Conservation (phyloP, 2,797 vertebrate genomes). For the Schizothorax lantsangensis region DNA sequence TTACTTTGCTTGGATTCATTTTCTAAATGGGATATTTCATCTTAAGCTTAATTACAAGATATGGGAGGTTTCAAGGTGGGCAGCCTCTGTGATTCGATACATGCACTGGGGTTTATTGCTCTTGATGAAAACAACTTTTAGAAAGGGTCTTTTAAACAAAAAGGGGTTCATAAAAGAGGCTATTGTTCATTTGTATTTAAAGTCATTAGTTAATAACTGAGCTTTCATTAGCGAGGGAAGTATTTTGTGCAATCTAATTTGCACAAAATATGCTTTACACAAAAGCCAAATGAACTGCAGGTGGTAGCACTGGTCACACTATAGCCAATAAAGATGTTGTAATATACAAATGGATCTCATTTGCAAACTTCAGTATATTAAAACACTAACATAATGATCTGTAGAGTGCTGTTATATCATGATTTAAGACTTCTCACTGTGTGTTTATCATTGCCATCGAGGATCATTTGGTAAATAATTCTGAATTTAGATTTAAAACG, state of each 20-base stretch:
- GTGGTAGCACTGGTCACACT: slow-evolving; percentile 38
- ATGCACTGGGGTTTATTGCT: slow-evolving; percentile 14
- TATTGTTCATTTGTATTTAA: slow-evolving; percentile 22
- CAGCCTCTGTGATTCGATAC: slow-evolving; percentile 23
- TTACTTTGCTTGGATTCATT: slow-evolving; percentile 43
- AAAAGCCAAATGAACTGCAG: slow-evolving; percentile 36
- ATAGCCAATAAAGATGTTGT: not conserved
- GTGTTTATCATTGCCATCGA: not conserved
- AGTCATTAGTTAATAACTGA: slow-evolving; percentile 48
- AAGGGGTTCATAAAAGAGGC: slow-evolving; percentile 3
- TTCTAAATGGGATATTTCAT: slow-evolving; percentile 44
- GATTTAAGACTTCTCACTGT: not conserved
- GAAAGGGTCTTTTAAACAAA: slow-evolving; percentile 11
- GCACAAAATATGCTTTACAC: slow-evolving; percentile 15
- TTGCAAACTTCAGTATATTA: not conserved
- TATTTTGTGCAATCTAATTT: slow-evolving; percentile 29
- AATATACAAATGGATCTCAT: slow-evolving; percentile 25
- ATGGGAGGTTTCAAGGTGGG: slow-evolving; percentile 20
- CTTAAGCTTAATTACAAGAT: slow-evolving; percentile 44
- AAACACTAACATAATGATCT: not conserved
- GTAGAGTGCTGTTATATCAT: not conserved
- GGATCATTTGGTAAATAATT: not conserved
- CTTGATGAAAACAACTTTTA: slow-evolving; percentile 31
- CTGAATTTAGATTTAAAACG: not conserved
- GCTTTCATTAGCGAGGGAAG: slow-evolving; percentile 38